Conservation (phyloP, 2,113 vertebrate genomes). For the Psophia crepitans region DNA sequence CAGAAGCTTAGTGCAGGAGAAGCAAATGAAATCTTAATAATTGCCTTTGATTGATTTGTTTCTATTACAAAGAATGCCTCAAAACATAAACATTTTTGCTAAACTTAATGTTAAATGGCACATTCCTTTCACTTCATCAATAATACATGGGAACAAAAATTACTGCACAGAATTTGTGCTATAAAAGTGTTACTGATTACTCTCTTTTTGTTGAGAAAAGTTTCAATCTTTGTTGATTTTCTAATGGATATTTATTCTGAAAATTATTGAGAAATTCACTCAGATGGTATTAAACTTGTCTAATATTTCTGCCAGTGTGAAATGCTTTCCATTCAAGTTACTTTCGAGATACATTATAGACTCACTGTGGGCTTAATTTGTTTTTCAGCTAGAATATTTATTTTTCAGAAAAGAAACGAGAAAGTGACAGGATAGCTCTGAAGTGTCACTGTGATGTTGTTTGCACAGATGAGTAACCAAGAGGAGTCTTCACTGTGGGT, state of each 20-base stretch:
- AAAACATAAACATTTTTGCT: neutral
- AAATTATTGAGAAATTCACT: neutral
- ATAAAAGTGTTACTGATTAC: neutral
- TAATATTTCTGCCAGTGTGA: neutral
- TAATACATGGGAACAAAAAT: neutral
- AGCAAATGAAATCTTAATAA: neutral
- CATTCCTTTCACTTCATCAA: neutral
- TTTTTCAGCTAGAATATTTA: neutral
- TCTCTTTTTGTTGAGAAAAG: neutral
- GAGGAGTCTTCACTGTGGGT: neutral
- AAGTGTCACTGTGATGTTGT: neutral
- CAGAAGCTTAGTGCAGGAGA: neutral
- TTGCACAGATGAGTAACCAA: neutral
- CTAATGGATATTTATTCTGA: neutral
- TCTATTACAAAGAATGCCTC: neutral
- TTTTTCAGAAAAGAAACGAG: neutral
- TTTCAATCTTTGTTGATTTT: neutral
- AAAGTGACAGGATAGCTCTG: neutral
- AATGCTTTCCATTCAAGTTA: neutral
- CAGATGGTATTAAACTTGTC: neutral
- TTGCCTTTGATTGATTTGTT: neutral
- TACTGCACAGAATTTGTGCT: neutral
- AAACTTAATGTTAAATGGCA: neutral
- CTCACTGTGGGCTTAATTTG: neutral
- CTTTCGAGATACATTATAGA: neutral